Base-by-base conservation (phyloP, 2,797 vertebrate species). In the Champsocephalus gunnari region DNA sequence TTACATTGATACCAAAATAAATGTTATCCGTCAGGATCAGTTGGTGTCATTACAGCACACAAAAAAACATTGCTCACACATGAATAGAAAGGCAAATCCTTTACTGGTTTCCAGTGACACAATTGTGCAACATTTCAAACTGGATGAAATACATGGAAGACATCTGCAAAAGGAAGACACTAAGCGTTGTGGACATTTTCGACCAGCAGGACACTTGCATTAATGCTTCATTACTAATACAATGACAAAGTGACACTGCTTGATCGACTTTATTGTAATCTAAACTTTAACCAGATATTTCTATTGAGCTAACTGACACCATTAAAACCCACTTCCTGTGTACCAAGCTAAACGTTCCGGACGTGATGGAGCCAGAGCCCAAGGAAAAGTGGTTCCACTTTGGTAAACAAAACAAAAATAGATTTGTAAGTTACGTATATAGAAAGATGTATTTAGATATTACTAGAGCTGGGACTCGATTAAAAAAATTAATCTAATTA, bases 91-190 rank as follows among this genome's bases (percentile, higher is more conserved):
- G 68, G 73, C 64, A 87, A 90, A 82, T 82, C 68, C 74, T 91
- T 91, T 89, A 90, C 90, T 90, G 67, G 78, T 88, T 91, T 90
- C 89, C 90, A 91, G 87, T 89, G 88, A 90, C 84, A 89, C 77
- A 87, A 21, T 67, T 91, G 90, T 89, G 90, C 88, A 89, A 90
- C 51, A 5, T 73, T 70, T 48, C 43, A 66, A 67, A 75, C 59
- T 70, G 58, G 58, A 21, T 2, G 66, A 75, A 66, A 55, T 75
- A 77, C 66, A 77, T 45, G 50, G 17, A 72, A 79, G 80, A 82
- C 47, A 86, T 51, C 41, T 65, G 49, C 59, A 50, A 74, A 74
- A 80, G 66, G 70, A 77, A 85, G 61, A 87, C 71, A 65, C 51
- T 19, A 87, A 76, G 44, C 73, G n/a, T 81, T 68, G 50, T 63